Base-by-base conservation (phyloP, 2,888 invertebrate genomes). In the Mythimna lalbum region DNA sequence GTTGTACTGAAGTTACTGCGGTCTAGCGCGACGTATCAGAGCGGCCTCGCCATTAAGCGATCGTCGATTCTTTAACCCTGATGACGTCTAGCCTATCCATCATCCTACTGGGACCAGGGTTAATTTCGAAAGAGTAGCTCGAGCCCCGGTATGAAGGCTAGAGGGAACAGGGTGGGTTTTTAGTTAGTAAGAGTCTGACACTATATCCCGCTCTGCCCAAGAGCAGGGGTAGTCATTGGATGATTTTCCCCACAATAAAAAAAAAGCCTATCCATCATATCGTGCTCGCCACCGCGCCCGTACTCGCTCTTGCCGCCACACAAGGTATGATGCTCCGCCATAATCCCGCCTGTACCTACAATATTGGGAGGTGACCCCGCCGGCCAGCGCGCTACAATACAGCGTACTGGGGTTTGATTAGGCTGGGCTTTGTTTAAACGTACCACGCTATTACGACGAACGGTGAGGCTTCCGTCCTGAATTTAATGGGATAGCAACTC, bases 271-370 rank as follows among this genome's bases (percentile, higher is more conserved):
- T n/a, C n/a, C 43, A 43, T 6, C 47, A 49, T 1, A 21, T n/a
- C 36, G 36, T 31, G n/a, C 33, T n/a, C n/a, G 12, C 56, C 12
- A 14, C 33, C n/a, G 33, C 36, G 14, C 14, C 4, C 57, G 21
- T 21, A 7, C 57, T 21, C 36, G 57, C 57, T 21, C 21, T 57
- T 1, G 3, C 6, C 14, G 6, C 21, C 36, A 4, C 21, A 21
- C 57, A 4, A 36, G 7, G 57, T 21, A 21, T 81, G 81, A 78
- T 87, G 87, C 85, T 85, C 84, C 78, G 81, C 79, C 81, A 80
- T 91, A 91, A 91, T 90, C 90, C 87, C 79, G 73, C 69, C 80
- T 85, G 81, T 78, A 66, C 63, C 59, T 64, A 73, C 78, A 82
- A 85, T 83, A 84, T 87, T 84, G 83, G 82, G 77, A 83, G 77